Evolutionary conservation across 2,888 invertebrate genomes (phyloP).

Genomic region (Oscheius sp.): DNA sequence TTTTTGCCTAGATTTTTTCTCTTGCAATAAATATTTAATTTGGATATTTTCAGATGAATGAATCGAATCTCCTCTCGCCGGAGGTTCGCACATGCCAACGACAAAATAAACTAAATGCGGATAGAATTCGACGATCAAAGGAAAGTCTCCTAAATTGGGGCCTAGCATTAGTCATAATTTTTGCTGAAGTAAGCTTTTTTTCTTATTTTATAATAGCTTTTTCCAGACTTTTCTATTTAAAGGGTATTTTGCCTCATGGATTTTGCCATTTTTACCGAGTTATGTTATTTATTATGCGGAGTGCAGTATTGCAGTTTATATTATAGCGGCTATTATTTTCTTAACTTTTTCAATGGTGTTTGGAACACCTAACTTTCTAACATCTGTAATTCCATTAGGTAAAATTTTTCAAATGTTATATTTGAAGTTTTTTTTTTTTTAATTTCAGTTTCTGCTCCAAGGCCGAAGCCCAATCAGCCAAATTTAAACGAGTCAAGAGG

Average conservation of each 20-base stretch:
- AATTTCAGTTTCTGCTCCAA: neutral
- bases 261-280: neutral
- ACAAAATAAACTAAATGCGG: neutral
- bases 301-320: slow-evolving; percentile 2
- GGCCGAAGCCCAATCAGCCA: neutral
- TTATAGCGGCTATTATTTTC: neutral
- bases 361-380: neutral
- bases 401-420: neutral
- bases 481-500: neutral
- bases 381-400: neutral
- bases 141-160: slow-evolving; percentile 3
- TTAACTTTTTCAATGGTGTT: neutral
- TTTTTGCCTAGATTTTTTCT: too few relatives aligned
- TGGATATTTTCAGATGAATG: neutral
- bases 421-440: neutral
- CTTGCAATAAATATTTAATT: neutral
- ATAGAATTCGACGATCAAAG: neutral
- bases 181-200: neutral
- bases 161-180: neutral
- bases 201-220: neutral
- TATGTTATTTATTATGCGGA: neutral
- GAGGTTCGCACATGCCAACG: neutral
- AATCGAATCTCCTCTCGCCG: neutral
- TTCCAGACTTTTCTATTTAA: slow-evolving; percentile 9
- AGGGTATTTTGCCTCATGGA: neutral